phyloP scores from a whole-genome alignment of 2,888 invertebrate genomes.

The Imbricaverruca yamaguchii region DNA sequence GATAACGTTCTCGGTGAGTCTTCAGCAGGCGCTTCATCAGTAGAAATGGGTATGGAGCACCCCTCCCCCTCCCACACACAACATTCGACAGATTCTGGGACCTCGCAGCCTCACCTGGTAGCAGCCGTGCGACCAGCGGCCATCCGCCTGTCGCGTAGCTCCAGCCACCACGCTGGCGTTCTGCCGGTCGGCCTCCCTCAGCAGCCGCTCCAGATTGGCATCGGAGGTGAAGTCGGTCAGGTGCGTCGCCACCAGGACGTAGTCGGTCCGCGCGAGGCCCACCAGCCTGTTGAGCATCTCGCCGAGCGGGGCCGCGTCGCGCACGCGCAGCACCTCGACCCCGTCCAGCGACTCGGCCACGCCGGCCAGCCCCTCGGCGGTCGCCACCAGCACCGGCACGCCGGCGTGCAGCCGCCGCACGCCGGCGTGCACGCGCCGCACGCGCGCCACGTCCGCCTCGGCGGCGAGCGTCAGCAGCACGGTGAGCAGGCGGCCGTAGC shows the following conservation, averaged over 20 bases:
- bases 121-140: constrained; percentile 38
- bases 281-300: constrained; percentile 35
- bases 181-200: constrained; percentile 34
- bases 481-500: not conserved
- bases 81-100: no score
- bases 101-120: constrained; percentile 34
- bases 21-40: no score
- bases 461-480: not conserved
- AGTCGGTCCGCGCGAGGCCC: constrained; percentile 35
- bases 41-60: no score
- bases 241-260: constrained; percentile 36
- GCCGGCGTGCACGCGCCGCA: not conserved
- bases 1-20: no score
- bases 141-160: constrained; percentile 35
- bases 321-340: not conserved
- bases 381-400: not conserved
- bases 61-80: no score
- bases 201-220: constrained; percentile 36
- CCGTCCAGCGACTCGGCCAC: no score
- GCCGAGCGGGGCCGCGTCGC: constrained; percentile 29
- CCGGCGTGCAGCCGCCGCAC: not conserved
- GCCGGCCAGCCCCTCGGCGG: not conserved
- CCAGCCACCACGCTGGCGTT: constrained; percentile 36
- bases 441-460: not conserved
- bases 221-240: constrained; percentile 35